Percentiles rank a stretch among this genome's conserved stretches.
phyloP scores from a whole-genome alignment of 2,113 vertebrate genomes.

The Callipepla squamata region DNA sequence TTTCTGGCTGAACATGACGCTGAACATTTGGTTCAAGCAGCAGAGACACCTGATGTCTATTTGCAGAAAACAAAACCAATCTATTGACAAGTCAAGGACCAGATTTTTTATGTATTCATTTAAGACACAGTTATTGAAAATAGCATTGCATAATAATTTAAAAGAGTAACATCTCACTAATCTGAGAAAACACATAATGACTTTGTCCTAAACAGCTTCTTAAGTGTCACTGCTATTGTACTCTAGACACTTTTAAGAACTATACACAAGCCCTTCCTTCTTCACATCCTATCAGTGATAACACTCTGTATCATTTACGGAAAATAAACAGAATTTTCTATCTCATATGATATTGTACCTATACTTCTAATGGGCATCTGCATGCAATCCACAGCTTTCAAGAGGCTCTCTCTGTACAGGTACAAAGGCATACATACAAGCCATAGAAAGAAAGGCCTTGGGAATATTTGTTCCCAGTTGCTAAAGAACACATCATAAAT shows the following conservation, averaged over 20 bases:
- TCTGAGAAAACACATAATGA: background rate
- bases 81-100: background rate
- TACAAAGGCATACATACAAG: background rate
- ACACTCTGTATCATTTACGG: background rate
- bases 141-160: background rate
- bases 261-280: background rate
- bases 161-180: background rate
- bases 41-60: slow-evolving; percentile 47
- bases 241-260: background rate
- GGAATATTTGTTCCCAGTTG: background rate
- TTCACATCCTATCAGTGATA: background rate
- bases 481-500: background rate
- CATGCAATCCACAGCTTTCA: background rate
- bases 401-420: background rate
- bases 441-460: background rate
- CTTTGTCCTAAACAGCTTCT: background rate
- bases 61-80: slow-evolving; percentile 43
- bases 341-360: background rate
- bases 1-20: slow-evolving; percentile 50
- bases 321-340: background rate
- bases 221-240: background rate
- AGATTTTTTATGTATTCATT: background rate
- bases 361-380: background rate
- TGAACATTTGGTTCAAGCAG: slow-evolving; percentile 55
- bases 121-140: background rate